These are phyloP conservation scores for Euzophera pinguis DNA, from an alignment of 2,888 invertebrate genomes.

Conservation along the genomic window DNA sequence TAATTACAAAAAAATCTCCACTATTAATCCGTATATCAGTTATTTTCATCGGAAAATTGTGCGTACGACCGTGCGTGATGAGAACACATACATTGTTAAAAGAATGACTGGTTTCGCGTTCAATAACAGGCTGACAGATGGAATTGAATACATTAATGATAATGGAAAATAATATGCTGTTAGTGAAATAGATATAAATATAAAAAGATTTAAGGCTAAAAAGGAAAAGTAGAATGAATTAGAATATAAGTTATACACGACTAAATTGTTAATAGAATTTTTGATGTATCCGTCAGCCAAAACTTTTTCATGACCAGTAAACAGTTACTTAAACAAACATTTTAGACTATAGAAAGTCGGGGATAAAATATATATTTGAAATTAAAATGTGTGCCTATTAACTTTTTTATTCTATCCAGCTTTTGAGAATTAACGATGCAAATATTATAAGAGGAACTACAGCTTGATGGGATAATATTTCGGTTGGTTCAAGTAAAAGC, in stretches of 20 bases:
- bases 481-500: slow-evolving; percentile 2
- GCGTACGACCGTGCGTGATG: slow-evolving; percentile 10
- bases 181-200: not conserved
- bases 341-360: too few species aligned
- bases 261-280: too few species aligned
- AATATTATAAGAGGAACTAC: not conserved
- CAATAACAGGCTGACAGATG: not conserved
- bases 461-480: not conserved
- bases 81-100: slow-evolving; percentile 5
- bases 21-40: slow-evolving; percentile 32
- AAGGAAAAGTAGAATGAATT: too few species aligned
- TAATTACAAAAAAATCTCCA: slow-evolving; percentile 29
- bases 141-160: not conserved
- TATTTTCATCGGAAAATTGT: slow-evolving; percentile 39
- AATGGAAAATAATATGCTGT: not conserved
- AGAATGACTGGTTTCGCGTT: slow-evolving; percentile 2
- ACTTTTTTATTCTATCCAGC: too few species aligned
- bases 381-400: too few species aligned
- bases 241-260: too few species aligned
- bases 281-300: too few species aligned
- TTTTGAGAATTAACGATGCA: not conserved
- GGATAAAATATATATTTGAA: too few species aligned
- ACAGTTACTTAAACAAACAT: too few species aligned
- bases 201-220: too few species aligned
- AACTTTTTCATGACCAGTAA: too few species aligned